Evolutionary conservation across 2,113 vertebrate genomes (phyloP).

Genomic region (Hyla sarda): DNA sequence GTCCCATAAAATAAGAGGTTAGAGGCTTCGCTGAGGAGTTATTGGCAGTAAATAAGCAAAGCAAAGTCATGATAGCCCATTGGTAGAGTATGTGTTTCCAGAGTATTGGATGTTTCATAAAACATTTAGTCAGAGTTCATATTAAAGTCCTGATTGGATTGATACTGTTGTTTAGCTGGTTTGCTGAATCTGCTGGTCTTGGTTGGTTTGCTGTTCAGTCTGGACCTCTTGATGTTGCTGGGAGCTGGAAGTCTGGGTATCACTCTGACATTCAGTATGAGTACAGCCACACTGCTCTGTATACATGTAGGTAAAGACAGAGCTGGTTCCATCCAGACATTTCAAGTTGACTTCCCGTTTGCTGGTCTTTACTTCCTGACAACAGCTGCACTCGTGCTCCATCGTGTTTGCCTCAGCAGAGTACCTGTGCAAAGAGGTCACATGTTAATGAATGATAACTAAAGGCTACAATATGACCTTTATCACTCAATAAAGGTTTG

Average conservation of each 20-base stretch:
- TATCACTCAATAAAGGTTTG: neutral
- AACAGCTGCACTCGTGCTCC: constrained; percentile 69
- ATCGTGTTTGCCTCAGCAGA: constrained; percentile 60
- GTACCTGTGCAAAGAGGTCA: constrained; percentile 66
- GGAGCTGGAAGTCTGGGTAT: neutral
- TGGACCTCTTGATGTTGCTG: neutral
- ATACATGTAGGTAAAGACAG: constrained; percentile 64
- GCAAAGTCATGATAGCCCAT: neutral
- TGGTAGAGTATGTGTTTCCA: constrained; percentile 27
- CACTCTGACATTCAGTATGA: constrained; percentile 55
- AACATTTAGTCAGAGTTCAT: neutral
- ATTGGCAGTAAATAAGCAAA: constrained; percentile 31
- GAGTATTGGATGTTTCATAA: neutral
- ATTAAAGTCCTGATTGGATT: constrained; percentile 22
- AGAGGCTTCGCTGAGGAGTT: constrained; percentile 9
- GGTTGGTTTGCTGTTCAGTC: neutral
- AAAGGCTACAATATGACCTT: too few species aligned
- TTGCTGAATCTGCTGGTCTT: neutral
- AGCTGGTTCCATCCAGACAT: constrained; percentile 64
- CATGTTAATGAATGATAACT: neutral
- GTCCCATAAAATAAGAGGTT: neutral
- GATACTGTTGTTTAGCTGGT: constrained; percentile 1
- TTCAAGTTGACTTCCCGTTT: constrained; percentile 63
- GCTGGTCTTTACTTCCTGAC: constrained; percentile 70
- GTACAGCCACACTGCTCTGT: constrained; percentile 74